Conservation (phyloP, 2,888 invertebrate species). For the Lepetodrilus schrolli region DNA sequence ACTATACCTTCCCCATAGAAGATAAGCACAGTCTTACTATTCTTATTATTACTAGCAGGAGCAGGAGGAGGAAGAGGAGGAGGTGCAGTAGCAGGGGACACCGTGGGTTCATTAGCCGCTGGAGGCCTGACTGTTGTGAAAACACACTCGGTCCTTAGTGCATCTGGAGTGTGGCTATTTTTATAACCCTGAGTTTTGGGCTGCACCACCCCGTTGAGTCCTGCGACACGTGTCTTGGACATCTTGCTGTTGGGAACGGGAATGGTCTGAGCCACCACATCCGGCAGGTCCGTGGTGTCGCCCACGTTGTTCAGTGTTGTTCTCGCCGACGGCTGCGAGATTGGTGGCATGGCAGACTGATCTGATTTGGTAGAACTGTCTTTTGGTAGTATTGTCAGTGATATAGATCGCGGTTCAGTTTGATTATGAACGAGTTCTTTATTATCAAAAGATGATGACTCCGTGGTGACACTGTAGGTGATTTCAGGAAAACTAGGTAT, state of each 20-base stretch:
- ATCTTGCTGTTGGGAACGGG: not conserved
- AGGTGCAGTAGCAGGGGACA: constrained; percentile 28
- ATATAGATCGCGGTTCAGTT: constrained; percentile 1
- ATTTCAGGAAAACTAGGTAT: constrained; percentile 1
- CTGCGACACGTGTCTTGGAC: constrained; percentile 34
- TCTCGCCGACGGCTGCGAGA: not conserved
- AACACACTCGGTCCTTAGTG: constrained; percentile 28
- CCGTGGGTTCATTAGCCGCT: constrained; percentile 11
- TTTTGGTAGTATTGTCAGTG: constrained; percentile 18
- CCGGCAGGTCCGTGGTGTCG: not conserved
- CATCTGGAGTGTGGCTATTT: constrained; percentile 27
- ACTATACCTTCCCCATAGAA: constrained; percentile 24
- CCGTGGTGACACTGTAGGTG: constrained; percentile 23
- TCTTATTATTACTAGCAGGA: constrained; percentile 30
- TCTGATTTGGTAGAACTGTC: not conserved
- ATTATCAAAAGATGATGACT: not conserved
- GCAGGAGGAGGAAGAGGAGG: constrained; percentile 42
- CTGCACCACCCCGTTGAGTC: constrained; percentile 43
- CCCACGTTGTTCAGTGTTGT: not conserved
- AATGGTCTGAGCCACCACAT: not conserved
- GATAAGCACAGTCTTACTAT: constrained; percentile 19
- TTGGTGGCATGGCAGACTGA: not conserved
- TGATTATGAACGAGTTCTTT: constrained; percentile 8
- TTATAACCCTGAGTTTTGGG: constrained; percentile 29
- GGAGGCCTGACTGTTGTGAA: too few relatives aligned